A percentile compares a stretch with the other conserved stretches of the same genome.
phyloP scores from a whole-genome alignment of 23 tunicate species.

The Aplidium turbinatum region DNA sequence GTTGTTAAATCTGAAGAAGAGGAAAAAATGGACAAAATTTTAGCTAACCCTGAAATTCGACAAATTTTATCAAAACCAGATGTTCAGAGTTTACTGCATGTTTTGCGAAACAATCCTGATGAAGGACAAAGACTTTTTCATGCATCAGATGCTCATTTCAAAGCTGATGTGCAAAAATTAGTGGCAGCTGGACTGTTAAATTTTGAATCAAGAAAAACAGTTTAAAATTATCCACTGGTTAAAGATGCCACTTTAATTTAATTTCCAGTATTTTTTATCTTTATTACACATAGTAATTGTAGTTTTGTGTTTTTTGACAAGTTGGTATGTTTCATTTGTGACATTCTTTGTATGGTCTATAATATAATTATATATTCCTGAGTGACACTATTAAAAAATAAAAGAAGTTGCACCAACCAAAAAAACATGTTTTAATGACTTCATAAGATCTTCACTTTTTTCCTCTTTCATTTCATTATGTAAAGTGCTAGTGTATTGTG shows the following conservation, averaged over 20 bases:
- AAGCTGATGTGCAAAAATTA: slow-evolving; percentile 71
- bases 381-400: too few species aligned
- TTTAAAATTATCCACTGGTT: too few species aligned
- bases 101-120: slow-evolving; percentile 55
- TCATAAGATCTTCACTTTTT: too few species aligned
- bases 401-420: too few species aligned
- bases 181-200: slow-evolving; percentile 48
- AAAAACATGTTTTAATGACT: too few species aligned
- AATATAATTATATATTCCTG: too few species aligned
- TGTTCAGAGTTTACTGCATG: slow-evolving; percentile 44
- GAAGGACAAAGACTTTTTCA: slow-evolving; percentile 50
- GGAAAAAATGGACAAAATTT: slow-evolving; percentile 41
- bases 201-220: slow-evolving; percentile 22
- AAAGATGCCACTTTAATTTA: neutral
- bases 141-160: slow-evolving; percentile 44
- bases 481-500: too few species aligned
- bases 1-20: slow-evolving; percentile 45
- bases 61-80: slow-evolving; percentile 67
- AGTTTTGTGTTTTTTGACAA: too few species aligned
- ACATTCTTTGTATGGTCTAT: too few species aligned
- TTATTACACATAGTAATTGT: too few species aligned
- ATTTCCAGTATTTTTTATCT: neutral
- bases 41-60: slow-evolving; percentile 54
- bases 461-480: too few species aligned
- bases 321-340: too few species aligned